Conservation (phyloP, 2,797 vertebrate genomes). For the Enteromius afrohamiltoni region DNA sequence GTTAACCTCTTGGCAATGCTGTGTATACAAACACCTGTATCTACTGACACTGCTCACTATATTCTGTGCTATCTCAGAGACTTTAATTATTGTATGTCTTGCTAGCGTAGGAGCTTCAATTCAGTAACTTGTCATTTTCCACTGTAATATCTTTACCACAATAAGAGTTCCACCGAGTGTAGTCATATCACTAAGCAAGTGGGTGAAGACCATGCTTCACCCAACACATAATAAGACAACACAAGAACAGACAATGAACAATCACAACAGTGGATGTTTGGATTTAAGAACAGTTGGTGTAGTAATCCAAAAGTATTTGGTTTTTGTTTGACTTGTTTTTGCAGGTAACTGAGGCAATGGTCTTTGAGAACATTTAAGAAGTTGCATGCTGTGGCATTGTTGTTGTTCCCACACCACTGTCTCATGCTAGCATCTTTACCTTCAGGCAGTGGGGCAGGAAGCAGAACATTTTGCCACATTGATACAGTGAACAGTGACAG, state of each 20-base stretch:
- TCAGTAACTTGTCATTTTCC: conserved; percentile 46
- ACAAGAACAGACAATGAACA: not conserved
- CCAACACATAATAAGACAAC: not conserved
- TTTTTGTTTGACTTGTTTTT: not conserved
- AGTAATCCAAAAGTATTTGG: not conserved
- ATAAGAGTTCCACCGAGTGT: conserved; percentile 22
- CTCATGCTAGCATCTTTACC: conserved; percentile 21
- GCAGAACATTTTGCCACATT: conserved; percentile 35
- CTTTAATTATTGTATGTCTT: conserved; percentile 48
- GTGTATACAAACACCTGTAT: conserved; percentile 57
- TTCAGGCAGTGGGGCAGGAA: conserved; percentile 10
- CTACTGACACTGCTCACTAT: conserved; percentile 39
- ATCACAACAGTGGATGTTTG: not conserved
- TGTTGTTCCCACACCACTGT: not conserved
- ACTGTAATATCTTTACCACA: conserved; percentile 46
- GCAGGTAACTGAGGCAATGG: not conserved
- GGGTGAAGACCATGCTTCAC: conserved; percentile 21
- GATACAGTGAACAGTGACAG: conserved; percentile 27
- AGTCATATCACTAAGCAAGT: not conserved
- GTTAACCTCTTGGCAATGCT: conserved; percentile 44
- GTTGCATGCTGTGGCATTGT: conserved; percentile 22
- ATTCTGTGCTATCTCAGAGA: conserved; percentile 46
- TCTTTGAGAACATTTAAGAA: not conserved
- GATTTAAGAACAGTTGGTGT: not conserved
- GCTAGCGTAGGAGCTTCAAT: conserved; percentile 47